Evolutionary conservation across 2,888 invertebrate genomes (phyloP), one percentile per base, ranked within the genome.

Genomic region (Bhutanitis thaidina): DNA sequence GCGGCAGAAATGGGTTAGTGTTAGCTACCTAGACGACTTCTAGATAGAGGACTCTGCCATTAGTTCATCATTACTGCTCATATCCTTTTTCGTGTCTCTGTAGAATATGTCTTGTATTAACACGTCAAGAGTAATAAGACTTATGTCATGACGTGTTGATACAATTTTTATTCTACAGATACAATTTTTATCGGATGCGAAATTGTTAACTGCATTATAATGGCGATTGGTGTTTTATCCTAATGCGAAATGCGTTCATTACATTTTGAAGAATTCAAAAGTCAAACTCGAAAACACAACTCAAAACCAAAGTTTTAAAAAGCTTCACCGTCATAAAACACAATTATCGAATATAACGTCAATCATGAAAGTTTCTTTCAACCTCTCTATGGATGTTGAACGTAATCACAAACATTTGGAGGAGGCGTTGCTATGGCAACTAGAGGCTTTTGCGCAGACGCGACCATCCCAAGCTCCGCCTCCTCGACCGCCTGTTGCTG

Each of bases 401-500:
- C 60, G 71, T 69, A 73, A 80, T 81, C 80, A 84, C 79, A 86
- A 88, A 86, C 86, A 88, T 69, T 68, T 61, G 61, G 69, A 75
- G 80, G 77, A 82, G 81, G 80, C 80, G 90, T 90, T 61, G 75
- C 72, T 83, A 90, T 88, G 73, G 77, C 73, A 81, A 90, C 90
- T 60, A 68, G 46, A 52, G 54, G 52, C 49, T 57, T 66, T 41
- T 67, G 82, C 90, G 90, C 90, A 84, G 71, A 63, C 84, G 80
- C 78, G 75, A 56, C 60, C 56, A 48, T 59, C 56, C 41, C 45
- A 62, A 60, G 71, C 83, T 77, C 83, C 86, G 80, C 86, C 88
- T 73, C 50, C 62, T 57, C 60, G 65, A 68, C 80, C 78, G 88
- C 89, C 90, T 89, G 89, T 90, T 88, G 90, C 83, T 86, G 71